Evolutionary conservation across 2,797 vertebrate species (phyloP).

Genomic region (Onychomys torridus): DNA sequence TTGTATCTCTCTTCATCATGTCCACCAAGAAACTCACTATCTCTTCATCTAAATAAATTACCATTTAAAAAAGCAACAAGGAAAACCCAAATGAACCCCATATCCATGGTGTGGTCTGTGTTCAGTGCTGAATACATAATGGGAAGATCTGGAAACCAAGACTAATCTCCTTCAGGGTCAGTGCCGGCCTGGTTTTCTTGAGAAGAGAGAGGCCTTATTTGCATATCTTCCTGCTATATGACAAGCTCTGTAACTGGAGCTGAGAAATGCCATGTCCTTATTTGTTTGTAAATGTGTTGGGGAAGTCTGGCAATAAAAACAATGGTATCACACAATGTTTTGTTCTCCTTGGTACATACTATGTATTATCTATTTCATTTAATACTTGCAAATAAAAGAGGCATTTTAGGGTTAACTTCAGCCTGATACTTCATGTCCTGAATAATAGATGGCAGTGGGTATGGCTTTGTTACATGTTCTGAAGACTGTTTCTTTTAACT

Average conservation of each 20-base stretch:
- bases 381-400: no score
- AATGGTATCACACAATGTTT: no score
- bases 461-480: no score
- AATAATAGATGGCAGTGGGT: background rate
- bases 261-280: accelerated
- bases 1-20: accelerated
- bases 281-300: no score
- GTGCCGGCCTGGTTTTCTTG: background rate
- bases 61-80: background rate
- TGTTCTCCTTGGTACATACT: background rate
- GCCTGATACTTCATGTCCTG: background rate
- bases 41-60: background rate
- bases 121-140: background rate
- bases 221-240: background rate
- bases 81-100: background rate
- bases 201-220: background rate
- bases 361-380: background rate
- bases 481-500: background rate
- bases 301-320: accelerated
- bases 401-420: background rate
- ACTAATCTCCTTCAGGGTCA: accelerated
- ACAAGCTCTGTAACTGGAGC: background rate
- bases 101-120: background rate
- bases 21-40: accelerated
- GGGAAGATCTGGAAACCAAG: background rate